Percentiles rank a stretch among this genome's conserved stretches.
Conservation (phyloP, 2,888 invertebrate genomes). For the Lithophane socia region DNA sequence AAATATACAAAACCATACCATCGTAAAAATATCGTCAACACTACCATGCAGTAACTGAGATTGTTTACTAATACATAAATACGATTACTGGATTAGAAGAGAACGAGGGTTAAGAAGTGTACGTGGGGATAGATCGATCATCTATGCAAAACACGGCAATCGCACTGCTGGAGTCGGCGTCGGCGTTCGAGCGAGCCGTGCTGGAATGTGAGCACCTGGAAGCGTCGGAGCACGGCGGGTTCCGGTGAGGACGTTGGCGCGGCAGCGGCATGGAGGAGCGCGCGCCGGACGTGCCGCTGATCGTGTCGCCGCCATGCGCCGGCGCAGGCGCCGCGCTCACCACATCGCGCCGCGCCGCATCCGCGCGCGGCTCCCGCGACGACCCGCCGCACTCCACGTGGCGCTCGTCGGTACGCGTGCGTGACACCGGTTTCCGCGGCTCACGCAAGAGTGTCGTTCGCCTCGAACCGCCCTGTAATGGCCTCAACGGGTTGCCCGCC, state of each 20-base stretch:
- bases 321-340: conserved; percentile 81
- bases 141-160: conserved; percentile 90
- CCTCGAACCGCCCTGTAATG: conserved; percentile 92
- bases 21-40: conserved; percentile 74
- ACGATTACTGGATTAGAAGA: conserved; percentile 76
- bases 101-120: conserved; percentile 71
- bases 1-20: conserved; percentile 81
- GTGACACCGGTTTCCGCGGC: conserved; percentile 91
- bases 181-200: conserved; percentile 86
- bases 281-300: conserved; percentile 88
- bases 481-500: conserved; percentile 90
- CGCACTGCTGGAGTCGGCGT: conserved; percentile 86
- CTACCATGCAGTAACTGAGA: conserved; percentile 65
- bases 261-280: conserved; percentile 91
- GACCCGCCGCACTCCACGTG: conserved; percentile 88
- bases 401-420: conserved; percentile 92
- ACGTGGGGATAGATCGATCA: conserved; percentile 77
- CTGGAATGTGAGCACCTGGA: conserved; percentile 88
- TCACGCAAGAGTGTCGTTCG: conserved; percentile 92
- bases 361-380: conserved; percentile 85
- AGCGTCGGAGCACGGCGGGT: conserved; percentile 86
- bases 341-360: conserved; percentile 83
- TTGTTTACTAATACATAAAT: conserved; percentile 70
- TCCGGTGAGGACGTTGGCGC: conserved; percentile 90
- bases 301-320: conserved; percentile 84